A percentile compares a stretch with the other conserved stretches of the same genome.
Evolutionary conservation across 2,113 vertebrate genomes (phyloP).

Genomic region (Thinocorus orbignyianus): DNA sequence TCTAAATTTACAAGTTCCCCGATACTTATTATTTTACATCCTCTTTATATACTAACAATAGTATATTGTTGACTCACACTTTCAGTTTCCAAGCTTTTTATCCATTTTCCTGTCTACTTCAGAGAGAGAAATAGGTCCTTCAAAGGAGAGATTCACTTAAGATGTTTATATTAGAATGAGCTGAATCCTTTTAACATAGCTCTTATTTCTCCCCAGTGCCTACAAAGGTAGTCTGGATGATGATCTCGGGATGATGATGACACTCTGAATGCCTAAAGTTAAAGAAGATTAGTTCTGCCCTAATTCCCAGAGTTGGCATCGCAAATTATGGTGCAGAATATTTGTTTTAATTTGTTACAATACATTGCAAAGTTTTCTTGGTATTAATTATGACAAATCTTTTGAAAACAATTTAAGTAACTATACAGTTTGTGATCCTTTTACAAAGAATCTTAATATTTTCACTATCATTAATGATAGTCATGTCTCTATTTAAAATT

Average conservation of each 20-base stretch:
- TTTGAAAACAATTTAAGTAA: neutral
- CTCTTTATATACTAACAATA: neutral
- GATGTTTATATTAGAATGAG: neutral
- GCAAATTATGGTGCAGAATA: neutral
- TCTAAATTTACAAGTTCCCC: neutral
- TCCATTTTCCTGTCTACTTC: neutral
- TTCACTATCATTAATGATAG: neutral
- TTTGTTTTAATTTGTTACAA: neutral
- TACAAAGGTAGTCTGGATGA: neutral
- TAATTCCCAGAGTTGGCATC: neutral
- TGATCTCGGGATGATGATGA: neutral
- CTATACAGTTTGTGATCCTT: neutral
- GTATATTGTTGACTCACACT: no score
- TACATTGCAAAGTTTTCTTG: neutral
- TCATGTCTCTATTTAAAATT: neutral
- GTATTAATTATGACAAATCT: neutral
- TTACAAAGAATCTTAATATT: neutral
- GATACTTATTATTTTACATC: conserved; percentile 13
- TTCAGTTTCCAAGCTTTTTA: neutral
- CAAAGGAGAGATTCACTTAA: neutral
- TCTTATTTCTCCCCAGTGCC: neutral
- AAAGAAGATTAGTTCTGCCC: neutral
- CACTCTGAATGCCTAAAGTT: neutral
- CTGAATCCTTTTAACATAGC: neutral
- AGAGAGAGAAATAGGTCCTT: neutral